phyloP scores from a whole-genome alignment of 2,113 vertebrate genomes.

The Sylvilagus bachmani region DNA sequence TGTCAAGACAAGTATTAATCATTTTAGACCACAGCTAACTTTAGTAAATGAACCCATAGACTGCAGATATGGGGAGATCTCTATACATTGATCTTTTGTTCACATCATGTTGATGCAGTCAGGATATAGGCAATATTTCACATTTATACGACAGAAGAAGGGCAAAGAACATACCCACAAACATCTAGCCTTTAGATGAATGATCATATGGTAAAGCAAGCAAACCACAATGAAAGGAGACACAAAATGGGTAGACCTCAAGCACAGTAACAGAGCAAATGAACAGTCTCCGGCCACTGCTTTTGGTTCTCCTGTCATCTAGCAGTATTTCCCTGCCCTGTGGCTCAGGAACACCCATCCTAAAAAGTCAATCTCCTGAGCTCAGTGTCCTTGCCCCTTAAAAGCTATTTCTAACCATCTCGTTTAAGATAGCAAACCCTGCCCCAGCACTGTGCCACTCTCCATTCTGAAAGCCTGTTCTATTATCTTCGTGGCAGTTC shows the following conservation, averaged over 20 bases:
- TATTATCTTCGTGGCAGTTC: constrained; percentile 44
- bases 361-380: constrained; percentile 13
- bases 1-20: not conserved
- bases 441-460: not conserved
- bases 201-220: constrained; percentile 13
- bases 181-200: constrained; percentile 6
- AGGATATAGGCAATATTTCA: constrained; percentile 60
- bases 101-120: not conserved
- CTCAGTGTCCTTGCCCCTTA: not conserved
- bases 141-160: constrained; percentile 6
- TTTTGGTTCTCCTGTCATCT: not conserved
- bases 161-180: constrained; percentile 35
- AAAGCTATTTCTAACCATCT: constrained; percentile 49
- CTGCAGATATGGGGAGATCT: not conserved
- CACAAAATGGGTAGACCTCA: not conserved
- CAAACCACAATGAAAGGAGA: constrained; percentile 37
- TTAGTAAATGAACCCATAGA: not conserved
- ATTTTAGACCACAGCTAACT: not conserved
- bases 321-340: not conserved
- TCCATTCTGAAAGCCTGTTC: not conserved
- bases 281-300: not conserved
- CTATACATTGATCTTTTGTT: constrained; percentile 42
- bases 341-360: not conserved
- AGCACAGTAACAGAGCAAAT: constrained; percentile 27
- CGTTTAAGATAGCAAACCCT: not conserved